Base-by-base conservation (phyloP, 2,797 vertebrate species). In the Botia kubotai region DNA sequence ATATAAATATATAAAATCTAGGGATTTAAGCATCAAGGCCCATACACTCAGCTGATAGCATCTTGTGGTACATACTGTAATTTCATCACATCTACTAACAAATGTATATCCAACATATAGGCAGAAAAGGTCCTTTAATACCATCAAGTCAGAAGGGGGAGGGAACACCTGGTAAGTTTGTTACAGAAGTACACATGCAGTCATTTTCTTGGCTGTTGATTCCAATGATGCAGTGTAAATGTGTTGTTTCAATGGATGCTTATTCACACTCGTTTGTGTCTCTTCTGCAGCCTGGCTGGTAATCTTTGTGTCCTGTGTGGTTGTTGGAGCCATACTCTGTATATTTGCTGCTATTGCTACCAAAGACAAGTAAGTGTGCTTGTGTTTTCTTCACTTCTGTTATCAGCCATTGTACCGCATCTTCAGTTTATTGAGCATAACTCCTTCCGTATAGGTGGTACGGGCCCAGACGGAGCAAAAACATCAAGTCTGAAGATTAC, bases 221-320 rank as follows among this genome's bases (percentile, higher is more conserved):
- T 21, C 1, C 14, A 65, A 39, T 52, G 12, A 46, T 12, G 17
- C 43, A 57, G 4, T n/a, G 2, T 63, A 58, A 73, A 53, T 21
- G 36, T 66, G 57, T 23, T 11, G 36, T 63, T 76, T 58, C 6
- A 74, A 17, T 86, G 65, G 17, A 66, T 66, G 1, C 50, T 39
- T 39, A 66, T 62, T 14, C 13, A 6, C 0, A 6, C 0, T 57
- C 16, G 1, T 75, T 43, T 33, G 23, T 82, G 29, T 13, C 50
- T n/a, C 66, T 46, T 83, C n/a, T 78, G 43, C 86, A 95, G 94
- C 84, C 12, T 94, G 92, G 94, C 82, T 94, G 79, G 87, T 95
- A 68, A 92, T 95, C 26, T 6, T 92, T 60, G 90, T 82, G 39
- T 91, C 93, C 21, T 58, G 93, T 43, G 87, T 90, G 16, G 91